Conservation (phyloP, 1,140 invertebrate genomes). For the Lasaia peninsularis region DNA sequence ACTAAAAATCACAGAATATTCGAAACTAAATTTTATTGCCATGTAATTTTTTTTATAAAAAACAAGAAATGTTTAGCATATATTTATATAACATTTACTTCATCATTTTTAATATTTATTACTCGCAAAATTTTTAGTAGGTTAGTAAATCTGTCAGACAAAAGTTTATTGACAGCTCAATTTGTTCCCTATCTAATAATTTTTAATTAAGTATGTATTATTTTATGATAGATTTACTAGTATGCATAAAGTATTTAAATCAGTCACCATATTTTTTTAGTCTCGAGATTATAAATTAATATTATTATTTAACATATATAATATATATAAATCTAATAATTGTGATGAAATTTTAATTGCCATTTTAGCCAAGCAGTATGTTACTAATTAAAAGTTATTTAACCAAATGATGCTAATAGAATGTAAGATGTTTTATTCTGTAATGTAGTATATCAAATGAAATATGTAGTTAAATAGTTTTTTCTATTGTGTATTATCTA, state of each 20-base stretch:
- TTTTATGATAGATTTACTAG: not conserved
- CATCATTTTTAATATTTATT: too few relatives aligned
- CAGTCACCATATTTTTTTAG: conserved; percentile 1
- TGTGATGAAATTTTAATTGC: conserved; percentile 73
- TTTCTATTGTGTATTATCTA: conserved; percentile 70
- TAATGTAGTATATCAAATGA: conserved; percentile 52
- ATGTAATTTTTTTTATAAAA: too few relatives aligned
- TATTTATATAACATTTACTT: too few relatives aligned
- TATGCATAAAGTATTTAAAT: not conserved
- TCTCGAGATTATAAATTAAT: conserved; percentile 9
- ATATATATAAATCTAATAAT: conserved; percentile 48
- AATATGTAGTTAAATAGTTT: conserved; percentile 66
- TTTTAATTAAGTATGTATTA: not conserved
- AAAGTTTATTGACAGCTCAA: not conserved
- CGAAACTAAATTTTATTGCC: too few relatives aligned
- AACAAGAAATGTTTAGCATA: too few relatives aligned
- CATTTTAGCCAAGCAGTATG: conserved; percentile 68
- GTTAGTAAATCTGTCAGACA: not conserved
- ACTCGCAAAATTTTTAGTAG: too few relatives aligned
- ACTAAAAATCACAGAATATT: too few relatives aligned
- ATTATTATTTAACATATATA: conserved; percentile 35
- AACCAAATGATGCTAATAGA: conserved; percentile 75
- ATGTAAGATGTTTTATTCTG: conserved; percentile 69
- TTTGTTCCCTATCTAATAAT: not conserved
- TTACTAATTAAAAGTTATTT: conserved; percentile 66